These are phyloP conservation scores for Papilio glaucus DNA, from an alignment of 1,140 invertebrate genomes.

Conservation along the genomic window DNA sequence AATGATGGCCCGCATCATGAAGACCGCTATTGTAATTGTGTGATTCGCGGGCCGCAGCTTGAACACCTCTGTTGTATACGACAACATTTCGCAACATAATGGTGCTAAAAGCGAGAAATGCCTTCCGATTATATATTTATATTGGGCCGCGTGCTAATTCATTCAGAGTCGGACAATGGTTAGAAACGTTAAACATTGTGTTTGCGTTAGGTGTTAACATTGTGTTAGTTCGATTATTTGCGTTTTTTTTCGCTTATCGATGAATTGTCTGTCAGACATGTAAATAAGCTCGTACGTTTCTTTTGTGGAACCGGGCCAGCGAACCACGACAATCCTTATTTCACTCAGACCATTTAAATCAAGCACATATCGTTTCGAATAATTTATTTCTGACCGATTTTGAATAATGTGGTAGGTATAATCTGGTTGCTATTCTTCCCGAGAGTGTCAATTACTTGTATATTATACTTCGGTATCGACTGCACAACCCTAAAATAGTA, in stretches of 20 bases:
- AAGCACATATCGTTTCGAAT: too few relatives aligned
- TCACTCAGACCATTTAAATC: background rate
- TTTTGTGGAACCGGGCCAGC: background rate
- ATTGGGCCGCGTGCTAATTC: constrained; percentile 1
- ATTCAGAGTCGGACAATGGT: background rate
- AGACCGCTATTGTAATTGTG: too few relatives aligned
- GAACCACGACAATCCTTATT: background rate
- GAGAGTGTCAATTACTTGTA: too few relatives aligned
- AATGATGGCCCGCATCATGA: too few relatives aligned
- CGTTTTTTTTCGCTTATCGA: background rate
- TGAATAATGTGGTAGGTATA: too few relatives aligned
- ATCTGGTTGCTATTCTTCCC: too few relatives aligned
- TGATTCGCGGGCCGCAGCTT: background rate
- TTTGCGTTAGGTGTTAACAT: background rate
- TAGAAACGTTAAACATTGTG: constrained; percentile 11
- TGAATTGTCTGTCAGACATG: background rate
- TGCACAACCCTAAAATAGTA: too few relatives aligned
- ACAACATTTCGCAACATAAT: constrained; percentile 20
- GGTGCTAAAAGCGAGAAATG: constrained; percentile 22
- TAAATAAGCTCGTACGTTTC: background rate
- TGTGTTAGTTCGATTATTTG: constrained; percentile 8
- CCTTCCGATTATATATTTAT: constrained; percentile 18
- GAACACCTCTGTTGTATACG: background rate
- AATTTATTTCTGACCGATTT: too few relatives aligned
- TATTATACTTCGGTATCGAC: too few relatives aligned